phyloP scores from a whole-genome alignment of 1,140 invertebrate genomes.

The Hetaerina americana region DNA sequence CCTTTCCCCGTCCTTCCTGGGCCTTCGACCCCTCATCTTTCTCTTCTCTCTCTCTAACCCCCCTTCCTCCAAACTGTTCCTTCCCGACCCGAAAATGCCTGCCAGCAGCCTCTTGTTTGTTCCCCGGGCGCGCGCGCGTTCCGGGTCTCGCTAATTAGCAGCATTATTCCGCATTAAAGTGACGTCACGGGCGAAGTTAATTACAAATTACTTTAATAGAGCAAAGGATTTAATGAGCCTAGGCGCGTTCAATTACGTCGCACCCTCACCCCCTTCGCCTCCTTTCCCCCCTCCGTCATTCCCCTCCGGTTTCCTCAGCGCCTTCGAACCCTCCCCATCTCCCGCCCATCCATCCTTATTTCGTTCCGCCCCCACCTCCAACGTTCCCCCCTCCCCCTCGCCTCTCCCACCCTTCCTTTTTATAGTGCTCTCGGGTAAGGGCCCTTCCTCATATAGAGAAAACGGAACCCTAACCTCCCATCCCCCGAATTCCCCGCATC shows the following conservation, averaged over 20 bases:
- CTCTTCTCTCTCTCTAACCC: background rate
- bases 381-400: too few relatives aligned
- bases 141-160: constrained; percentile 6
- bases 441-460: too few relatives aligned
- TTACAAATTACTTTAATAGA: constrained; percentile 9
- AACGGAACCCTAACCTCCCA: too few relatives aligned
- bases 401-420: too few relatives aligned
- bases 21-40: background rate
- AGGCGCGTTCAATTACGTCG: constrained; percentile 4
- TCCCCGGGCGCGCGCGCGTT: background rate
- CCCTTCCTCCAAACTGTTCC: background rate
- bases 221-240: constrained; percentile 8
- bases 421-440: too few relatives aligned
- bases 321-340: background rate
- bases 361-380: too few relatives aligned
- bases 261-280: background rate
- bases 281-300: background rate
- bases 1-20: background rate
- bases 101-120: background rate
- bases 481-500: too few relatives aligned
- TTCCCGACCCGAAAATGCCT: background rate
- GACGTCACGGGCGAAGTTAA: constrained; percentile 5
- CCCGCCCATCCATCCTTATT: background rate
- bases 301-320: background rate
- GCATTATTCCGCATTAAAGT: constrained; percentile 7